Evolutionary conservation across 1,140 invertebrate genomes (phyloP), one percentile per base, ranked within the genome.

Genomic region (Ephestia elutella): DNA sequence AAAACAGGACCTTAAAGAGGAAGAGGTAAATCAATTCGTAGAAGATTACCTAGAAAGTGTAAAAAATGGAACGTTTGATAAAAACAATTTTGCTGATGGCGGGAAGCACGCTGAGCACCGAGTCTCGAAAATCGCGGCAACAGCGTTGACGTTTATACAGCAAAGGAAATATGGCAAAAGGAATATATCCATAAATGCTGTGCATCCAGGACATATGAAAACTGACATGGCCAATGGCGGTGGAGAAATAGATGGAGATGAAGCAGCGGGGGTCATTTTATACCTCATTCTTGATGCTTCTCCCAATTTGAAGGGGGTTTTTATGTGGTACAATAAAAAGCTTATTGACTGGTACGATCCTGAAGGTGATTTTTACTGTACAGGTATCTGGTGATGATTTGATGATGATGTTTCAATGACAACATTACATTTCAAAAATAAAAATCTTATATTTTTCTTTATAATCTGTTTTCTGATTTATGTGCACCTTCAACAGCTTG

Each of bases 61-160:
- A 4, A 78, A 73, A 70, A 85, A 88, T 38, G 85, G 85, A 56
- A 86, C 81, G 13, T 87, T 89, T 58, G 63, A 79, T 49, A 80
- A 73, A 60, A 77, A 87, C 15, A 93, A 94, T 61, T 95, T 85
- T 56, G 82, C 75, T 18, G 86, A 87, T 62, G 73, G 75, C 0
- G 84, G 93, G 83, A 91, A 92, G 21, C 88, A 89, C 55, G 89
- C 82, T 38, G 89, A 93, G 11, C 95, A 96, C 80, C 82, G 81
- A 35, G 91, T 93, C n/a, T 95, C 94, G 0, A 96, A 96, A 75
- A 92, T 93, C 75, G 92, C 92, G 53, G 82, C 91, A 63, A 92
- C 92, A 60, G 91, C 92, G 28, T 80, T 92, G 50, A 92, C 92
- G 60, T 90, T 91, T 67, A 90, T 92, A 51, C 73, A 92, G 57